Evolutionary conservation across 2,113 vertebrate genomes (phyloP).

Genomic region (Anoura caudifer): DNA sequence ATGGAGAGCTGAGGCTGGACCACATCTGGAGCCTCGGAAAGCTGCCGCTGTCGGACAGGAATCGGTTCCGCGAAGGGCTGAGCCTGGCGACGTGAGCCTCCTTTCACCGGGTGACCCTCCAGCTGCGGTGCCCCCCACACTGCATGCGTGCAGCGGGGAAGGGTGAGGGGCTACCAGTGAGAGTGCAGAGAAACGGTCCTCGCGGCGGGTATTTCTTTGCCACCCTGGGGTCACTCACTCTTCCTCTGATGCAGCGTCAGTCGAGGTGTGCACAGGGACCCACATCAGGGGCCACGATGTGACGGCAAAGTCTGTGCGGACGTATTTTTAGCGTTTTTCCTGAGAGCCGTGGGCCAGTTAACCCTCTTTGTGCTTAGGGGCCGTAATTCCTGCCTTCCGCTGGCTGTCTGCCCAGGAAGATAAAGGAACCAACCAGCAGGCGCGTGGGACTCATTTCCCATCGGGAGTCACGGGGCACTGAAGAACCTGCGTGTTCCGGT

Average conservation of each 20-base stretch:
- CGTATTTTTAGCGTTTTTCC: background rate
- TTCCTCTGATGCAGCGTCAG: background rate
- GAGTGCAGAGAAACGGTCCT: background rate
- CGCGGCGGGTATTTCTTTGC: background rate
- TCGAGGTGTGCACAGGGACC: background rate
- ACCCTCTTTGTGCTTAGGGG: background rate
- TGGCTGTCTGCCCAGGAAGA: background rate
- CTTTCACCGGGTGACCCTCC: background rate
- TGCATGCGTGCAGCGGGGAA: background rate
- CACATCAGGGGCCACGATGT: no score
- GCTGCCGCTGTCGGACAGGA: background rate
- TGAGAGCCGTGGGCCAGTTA: background rate
- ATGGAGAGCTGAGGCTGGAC: no score
- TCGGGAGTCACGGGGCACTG: background rate
- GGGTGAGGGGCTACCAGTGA: background rate
- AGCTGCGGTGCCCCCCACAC: background rate
- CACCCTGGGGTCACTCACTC: background rate
- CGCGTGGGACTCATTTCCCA: background rate
- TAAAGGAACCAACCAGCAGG: background rate
- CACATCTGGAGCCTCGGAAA: background rate
- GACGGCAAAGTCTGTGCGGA: background rate
- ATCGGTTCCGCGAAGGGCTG: background rate
- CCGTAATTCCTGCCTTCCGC: background rate
- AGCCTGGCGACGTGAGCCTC: background rate
- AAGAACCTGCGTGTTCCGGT: background rate